phyloP scores from a whole-genome alignment of 2,888 invertebrate genomes.

The Aleiodes alternator region DNA sequence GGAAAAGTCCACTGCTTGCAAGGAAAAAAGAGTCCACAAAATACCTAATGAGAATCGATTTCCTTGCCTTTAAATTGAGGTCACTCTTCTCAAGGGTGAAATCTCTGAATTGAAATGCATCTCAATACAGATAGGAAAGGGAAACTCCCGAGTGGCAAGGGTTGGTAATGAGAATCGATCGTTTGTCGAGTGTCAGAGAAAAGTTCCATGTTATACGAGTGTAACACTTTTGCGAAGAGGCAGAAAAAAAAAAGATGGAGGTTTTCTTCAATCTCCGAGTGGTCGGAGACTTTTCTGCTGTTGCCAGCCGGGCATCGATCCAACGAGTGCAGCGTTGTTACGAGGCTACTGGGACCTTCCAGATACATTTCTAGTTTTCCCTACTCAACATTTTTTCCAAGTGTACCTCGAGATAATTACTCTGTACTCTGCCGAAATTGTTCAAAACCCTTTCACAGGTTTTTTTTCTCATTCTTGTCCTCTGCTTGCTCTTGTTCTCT shows the following conservation, averaged over 20 bases:
- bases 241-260: conserved; percentile 15
- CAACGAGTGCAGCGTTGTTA: conserved; percentile 63
- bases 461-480: background rate
- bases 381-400: conserved; percentile 38
- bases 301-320: conserved; percentile 72
- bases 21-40: no score
- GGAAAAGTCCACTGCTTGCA: no score
- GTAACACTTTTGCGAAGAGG: conserved; percentile 9
- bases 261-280: conserved; percentile 19
- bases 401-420: background rate
- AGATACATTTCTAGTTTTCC: conserved; percentile 11
- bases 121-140: conserved; percentile 1
- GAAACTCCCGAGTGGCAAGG: background rate
- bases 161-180: conserved; percentile 17
- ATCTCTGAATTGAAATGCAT: background rate
- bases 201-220: conserved; percentile 4
- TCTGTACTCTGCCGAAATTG: background rate
- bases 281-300: conserved; percentile 60
- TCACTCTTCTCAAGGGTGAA: conserved; percentile 19
- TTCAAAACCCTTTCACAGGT: conserved; percentile 2
- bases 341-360: conserved; percentile 56
- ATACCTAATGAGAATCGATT: conserved; percentile 16
- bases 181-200: background rate
- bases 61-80: conserved; percentile 1
- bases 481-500: conserved; percentile 1